Base-by-base conservation (phyloP, 2,888 invertebrate genomes). In the Aricia artaxerxes region DNA sequence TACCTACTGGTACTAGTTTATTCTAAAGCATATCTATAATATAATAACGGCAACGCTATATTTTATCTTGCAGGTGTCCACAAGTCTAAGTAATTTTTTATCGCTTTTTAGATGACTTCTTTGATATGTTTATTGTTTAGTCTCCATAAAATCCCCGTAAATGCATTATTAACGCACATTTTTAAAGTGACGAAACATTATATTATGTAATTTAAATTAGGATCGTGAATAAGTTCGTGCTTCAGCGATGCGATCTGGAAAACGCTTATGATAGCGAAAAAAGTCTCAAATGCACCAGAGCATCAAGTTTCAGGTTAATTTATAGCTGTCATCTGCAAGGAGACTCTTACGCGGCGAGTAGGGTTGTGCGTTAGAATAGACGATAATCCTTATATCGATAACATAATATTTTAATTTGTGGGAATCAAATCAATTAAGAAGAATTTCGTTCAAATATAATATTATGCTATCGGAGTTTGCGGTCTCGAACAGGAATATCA, bases 261-360 rank as follows among this genome's bases (percentile, higher is more conserved):
- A 83, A 79, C 81, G 82, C 82, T 83, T 83, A 81, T 81, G 80
- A 80, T 77, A 78, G 81, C 81, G 81, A 80, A 82, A 83, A 83
- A 83, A 83, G 81, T 80, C 78, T 80, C 82, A 83, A 85, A 84
- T 83, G 84, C 82, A 81, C 80, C 79, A 80, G 80, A 81, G 81
- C 83, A 82, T 83, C 83, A 84, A 79, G 82, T 82, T 83, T 81
- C 81, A 81, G 83, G 83, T 84, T 82, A 85, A 85, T 83, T 84
- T 85, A 85, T 83, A 82, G 82, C 79, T 80, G 84, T 83, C 82
- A 72, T 80, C 81, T 80, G 81, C 82, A 83, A 79, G 83, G 79
- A 82, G 82, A 79, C 80, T 81, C 82, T 57, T 35, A 57, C 31
- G 4, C 35, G 35, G 35, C 5, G 35, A 4, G 57, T 53, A 75